A percentile compares a stretch with the other conserved stretches of the same genome.
These are phyloP conservation scores for Didymodactylos carnosus DNA, from an alignment of 2,888 invertebrate genomes.

Conservation along the genomic window DNA sequence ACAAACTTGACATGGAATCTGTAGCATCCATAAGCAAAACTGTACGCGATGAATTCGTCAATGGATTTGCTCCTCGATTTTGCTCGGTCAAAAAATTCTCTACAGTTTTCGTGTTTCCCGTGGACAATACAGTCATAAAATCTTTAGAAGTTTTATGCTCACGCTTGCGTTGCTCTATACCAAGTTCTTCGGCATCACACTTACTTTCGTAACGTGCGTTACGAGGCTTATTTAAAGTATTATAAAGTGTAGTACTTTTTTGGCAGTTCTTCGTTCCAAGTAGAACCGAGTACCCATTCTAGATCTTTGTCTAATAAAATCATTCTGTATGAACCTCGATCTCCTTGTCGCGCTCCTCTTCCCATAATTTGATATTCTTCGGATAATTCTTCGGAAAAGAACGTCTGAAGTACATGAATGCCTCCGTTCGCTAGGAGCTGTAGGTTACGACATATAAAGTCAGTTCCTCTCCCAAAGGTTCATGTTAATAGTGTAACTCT, in stretches of 20 bases:
- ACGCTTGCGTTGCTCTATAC: neutral
- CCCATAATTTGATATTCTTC: conserved; percentile 6
- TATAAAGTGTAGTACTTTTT: too few species aligned
- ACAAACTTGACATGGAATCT: neutral
- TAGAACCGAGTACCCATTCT: neutral
- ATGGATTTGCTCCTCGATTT: too few species aligned
- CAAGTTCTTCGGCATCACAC: neutral
- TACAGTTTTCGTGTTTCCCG: too few species aligned
- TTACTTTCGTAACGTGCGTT: neutral
- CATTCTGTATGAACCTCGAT: neutral
- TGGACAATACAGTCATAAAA: too few species aligned
- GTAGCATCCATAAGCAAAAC: conserved; percentile 1
- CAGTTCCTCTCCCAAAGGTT: neutral
- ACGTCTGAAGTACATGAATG: conserved; percentile 1
- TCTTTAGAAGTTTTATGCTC: neutral
- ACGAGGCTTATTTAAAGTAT: neutral
- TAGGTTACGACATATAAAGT: neutral
- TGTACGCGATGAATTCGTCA: too few species aligned
- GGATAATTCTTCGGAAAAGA: neutral
- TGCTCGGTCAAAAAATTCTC: too few species aligned
- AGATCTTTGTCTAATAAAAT: neutral
- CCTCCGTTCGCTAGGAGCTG: neutral
- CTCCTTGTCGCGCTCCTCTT: neutral
- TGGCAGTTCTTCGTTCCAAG: neutral
- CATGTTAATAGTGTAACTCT: neutral